Base-by-base conservation (phyloP, 64 coral and sea anemone species). In the Stichodactyla mertensii region DNA sequence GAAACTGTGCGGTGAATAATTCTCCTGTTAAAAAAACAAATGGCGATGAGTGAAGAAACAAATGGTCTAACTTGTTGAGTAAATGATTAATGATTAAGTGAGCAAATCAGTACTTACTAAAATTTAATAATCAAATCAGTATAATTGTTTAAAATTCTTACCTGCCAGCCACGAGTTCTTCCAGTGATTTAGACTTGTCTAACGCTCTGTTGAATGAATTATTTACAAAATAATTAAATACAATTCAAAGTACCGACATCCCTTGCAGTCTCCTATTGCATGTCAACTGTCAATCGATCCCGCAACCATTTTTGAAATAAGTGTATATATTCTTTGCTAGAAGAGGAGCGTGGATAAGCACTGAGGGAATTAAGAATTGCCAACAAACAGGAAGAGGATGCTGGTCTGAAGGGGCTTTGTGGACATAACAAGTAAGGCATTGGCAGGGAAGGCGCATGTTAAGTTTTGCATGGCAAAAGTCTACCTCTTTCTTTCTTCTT, bases 111-210 rank as follows among this genome's bases (percentile, higher is more conserved):
- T 67, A 67, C 5, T 20, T 67, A 67, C 19, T 67, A 6, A 67
- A n/a, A 14, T 67, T 57, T 10, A 57, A 10, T 57, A 57, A 57
- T 57, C 7, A 57, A 57, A 7, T 57, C 55, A 57, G 55, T 57
- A 57, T 57, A 57, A 57, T 74, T 13, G 19, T 31, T 31, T 31
- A 1, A 2, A 6, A 10, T 6, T 31, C 69, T 27, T 81, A 81
- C 78, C 78, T 55, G 36, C 78, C 78, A 81, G 78, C 6, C 51
- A 81, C 78, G 15, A 81, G 78, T 5, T 81, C 78, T 22, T 81
- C 78, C 9, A 81, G 51, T 19, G 78, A 81, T 22, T 81, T 81
- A 55, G 78, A 81, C 51, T 20, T 81, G 78, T 81, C 78, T 20
- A 81, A 11, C 51, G 53, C 69, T 23, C 69, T 74, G 69, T 74